Evolutionary conservation across 1,140 invertebrate species (phyloP), one percentile per base, ranked within the genome.

Genomic region (Lordiphosa collinella): DNA sequence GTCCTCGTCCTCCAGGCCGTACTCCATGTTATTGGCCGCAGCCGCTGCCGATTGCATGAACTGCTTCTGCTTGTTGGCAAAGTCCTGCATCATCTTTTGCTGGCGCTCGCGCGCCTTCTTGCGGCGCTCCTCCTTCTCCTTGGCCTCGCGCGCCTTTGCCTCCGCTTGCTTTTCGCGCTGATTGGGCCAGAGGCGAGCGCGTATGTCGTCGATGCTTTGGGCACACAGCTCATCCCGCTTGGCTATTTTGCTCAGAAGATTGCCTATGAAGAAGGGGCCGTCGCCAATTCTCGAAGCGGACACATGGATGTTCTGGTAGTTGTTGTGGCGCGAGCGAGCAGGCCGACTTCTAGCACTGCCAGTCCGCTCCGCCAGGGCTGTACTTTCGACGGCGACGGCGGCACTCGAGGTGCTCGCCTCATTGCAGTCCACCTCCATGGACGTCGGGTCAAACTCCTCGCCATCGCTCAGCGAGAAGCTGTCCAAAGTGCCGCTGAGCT

Each of bases 41-140:
- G 78, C 78, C 93, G 79, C 95, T 3, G 94, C 93, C 63, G 94
- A 93, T 79, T 96, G 93, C 93, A 98, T 94, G 89, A 98, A 98
- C 79, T 96, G 94, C 78, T 96, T 95, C 89, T 98, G 97, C 59
- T 95, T 94, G 11, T 94, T 94, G 1, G 95, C 96, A 91, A 98
- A 98, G 75, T 98, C 95, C 31, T 94, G 94, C 94, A 99, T 97
- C 43, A 99, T 89, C 86, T 96, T 96, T 75, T 96, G 93, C 86
- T 98, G 97, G 10, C 96, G 92, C 82, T 98, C 96, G 58, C 94
- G 94, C 0, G 96, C 97, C 63, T 94, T 92, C 51, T 93, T 92
- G 35, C 95, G 92, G 44, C 96, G 93, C 79, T 95, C 95, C 67
- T 96, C 95, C 55, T 93, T 92, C 78, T 96, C 95, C 22, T 91